Percentiles rank a stretch among this genome's conserved stretches.
Evolutionary conservation across 2,888 invertebrate species (phyloP).

Genomic region (Caenorhabditis sulstoni): DNA sequence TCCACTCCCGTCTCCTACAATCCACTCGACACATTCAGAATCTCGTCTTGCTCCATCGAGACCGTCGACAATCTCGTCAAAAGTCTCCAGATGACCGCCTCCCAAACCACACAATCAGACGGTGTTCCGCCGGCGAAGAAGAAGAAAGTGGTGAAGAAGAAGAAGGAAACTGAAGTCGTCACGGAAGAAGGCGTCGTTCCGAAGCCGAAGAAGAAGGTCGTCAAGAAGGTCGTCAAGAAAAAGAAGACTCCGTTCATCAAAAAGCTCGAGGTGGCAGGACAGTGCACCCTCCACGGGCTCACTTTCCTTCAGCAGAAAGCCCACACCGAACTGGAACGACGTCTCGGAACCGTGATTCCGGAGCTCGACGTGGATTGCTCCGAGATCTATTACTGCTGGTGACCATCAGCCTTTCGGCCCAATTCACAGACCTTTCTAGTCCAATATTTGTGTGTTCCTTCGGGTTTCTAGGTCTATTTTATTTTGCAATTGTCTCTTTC

Average conservation of each 20-base stretch:
- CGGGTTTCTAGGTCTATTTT: conserved; percentile 36
- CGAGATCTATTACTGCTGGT: conserved; percentile 70
- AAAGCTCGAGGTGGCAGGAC: conserved; percentile 67
- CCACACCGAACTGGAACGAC: conserved; percentile 65
- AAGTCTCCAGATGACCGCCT: conserved; percentile 56
- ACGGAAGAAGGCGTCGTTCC: conserved; percentile 35
- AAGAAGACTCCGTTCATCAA: conserved; percentile 59
- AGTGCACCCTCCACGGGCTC: conserved; percentile 66
- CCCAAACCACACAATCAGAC: conserved; percentile 18
- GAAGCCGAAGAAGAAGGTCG: conserved; percentile 59
- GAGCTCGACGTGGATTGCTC: conserved; percentile 67
- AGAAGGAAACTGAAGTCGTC: conserved; percentile 46
- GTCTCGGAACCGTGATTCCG: conserved; percentile 60
- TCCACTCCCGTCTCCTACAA: conserved; percentile 63
- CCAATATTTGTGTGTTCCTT: conserved; percentile 12
- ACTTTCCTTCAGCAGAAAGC: conserved; percentile 66
- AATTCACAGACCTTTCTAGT: no score
- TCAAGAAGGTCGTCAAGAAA: conserved; percentile 61
- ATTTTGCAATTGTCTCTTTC: conserved; percentile 20
- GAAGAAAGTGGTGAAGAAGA: conserved; percentile 62
- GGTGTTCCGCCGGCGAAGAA: conserved; percentile 43
- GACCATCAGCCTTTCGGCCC: conserved; percentile 13
- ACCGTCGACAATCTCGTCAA: conserved; percentile 64
- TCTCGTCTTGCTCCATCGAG: conserved; percentile 66
- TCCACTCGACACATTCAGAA: conserved; percentile 67